Evolutionary conservation across 2,797 vertebrate genomes (phyloP), one percentile per base, ranked within the genome.

Genomic region (Emydoidea blandingii): DNA sequence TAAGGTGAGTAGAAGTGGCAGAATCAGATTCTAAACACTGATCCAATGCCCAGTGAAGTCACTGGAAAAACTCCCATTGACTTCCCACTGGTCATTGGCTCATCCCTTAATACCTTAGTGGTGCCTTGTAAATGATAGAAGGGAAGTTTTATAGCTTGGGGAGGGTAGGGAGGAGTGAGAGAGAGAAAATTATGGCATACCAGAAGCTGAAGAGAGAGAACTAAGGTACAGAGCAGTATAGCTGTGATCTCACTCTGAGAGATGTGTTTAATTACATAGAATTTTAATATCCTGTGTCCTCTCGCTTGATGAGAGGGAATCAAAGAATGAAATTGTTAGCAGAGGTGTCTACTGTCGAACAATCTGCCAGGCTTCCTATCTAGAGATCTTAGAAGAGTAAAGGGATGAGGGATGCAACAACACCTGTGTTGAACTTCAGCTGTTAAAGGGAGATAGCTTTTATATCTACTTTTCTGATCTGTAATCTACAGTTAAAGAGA

Each of bases 271-370:
- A 89, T 95, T 90, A 89, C 21, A 5, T 49, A 6, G 29, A 47
- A 91, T 89, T 91, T 94, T 91, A 86, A 90, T 97, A 95, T 81
- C 74, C 54, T 88, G 44, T 74, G 79, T 93, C 72, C 4, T 74
- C 12, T 49, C 89, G 81, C 84, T 57, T 86, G 47, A 79, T 89
- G 92, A 93, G 31, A 1, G 23, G 25, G 50, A 72, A 72, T 72
- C 68, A 72, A 72, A 72, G 68, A 41, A 23, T 37, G 21, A 93
- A 90, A 90, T 90, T 87, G 34, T 37, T 37, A 79, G 29, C 83
- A 93, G 41, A 1, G 0, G 80, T 47, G 50, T 52, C 15, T 27
- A 21, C 52, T 82, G 15, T 56, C 59, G 59, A 95, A 85, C 57
- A 54, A 11, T 83, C 37, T 88, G 21, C 4, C 3, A 65, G 88